phyloP scores from a whole-genome alignment of 2,888 invertebrate species.

The Cerceris ruficornis region DNA sequence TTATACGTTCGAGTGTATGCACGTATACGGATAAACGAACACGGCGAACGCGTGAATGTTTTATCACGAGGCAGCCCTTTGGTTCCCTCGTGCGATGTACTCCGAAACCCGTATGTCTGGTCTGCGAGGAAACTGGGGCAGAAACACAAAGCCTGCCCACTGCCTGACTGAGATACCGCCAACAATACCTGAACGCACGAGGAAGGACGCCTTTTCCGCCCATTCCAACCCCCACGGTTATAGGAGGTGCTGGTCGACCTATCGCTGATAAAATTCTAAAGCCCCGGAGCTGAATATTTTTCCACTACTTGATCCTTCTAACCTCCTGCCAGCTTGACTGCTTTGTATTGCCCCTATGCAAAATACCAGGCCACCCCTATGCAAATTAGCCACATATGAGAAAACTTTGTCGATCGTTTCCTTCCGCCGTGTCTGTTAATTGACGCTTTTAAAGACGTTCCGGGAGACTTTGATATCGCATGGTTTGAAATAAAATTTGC shows the following conservation, averaged over 20 bases:
- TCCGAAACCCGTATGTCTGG: conserved; percentile 72
- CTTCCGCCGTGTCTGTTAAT: conserved; percentile 42
- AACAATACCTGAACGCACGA: conserved; percentile 76
- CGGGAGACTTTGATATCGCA: neutral
- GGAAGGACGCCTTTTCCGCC: conserved; percentile 62
- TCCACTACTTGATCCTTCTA: conserved; percentile 49
- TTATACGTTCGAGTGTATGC: conserved; percentile 4
- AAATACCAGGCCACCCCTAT: conserved; percentile 31
- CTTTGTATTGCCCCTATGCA: conserved; percentile 38
- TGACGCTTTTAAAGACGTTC: conserved; percentile 6
- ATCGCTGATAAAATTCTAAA: conserved; percentile 65
- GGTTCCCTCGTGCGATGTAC: conserved; percentile 67
- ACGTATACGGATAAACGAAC: conserved; percentile 8
- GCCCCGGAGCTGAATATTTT: conserved; percentile 61
- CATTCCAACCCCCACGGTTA: conserved; percentile 41
- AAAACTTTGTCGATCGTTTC: conserved; percentile 46
- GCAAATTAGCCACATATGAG: conserved; percentile 43
- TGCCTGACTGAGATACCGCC: conserved; percentile 75
- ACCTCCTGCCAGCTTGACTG: conserved; percentile 21
- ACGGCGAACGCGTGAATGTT: conserved; percentile 78
- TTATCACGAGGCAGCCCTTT: conserved; percentile 76
- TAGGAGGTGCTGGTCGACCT: conserved; percentile 41
- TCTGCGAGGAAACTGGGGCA: conserved; percentile 75
- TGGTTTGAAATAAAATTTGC: too few species aligned
- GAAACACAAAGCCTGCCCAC: conserved; percentile 77